phyloP scores from a whole-genome alignment of 2,113 vertebrate species.

The Tupaia chinensis region DNA sequence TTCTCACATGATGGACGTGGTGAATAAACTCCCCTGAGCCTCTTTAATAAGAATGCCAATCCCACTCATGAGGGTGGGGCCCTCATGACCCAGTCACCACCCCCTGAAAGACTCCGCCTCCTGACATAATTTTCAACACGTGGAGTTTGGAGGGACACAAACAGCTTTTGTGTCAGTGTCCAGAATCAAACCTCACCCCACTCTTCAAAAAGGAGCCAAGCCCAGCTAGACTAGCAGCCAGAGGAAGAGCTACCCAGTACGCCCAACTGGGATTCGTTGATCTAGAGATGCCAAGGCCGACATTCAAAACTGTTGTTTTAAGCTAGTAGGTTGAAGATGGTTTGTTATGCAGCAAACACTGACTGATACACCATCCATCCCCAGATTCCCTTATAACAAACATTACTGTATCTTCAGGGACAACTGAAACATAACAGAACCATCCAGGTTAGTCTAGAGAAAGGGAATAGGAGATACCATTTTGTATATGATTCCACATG shows the following conservation, averaged over 20 bases:
- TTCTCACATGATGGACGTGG: neutral
- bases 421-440: neutral
- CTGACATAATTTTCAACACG: neutral
- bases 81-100: neutral
- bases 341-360: neutral
- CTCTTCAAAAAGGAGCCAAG: neutral
- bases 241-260: neutral
- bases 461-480: neutral
- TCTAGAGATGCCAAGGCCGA: neutral
- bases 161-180: neutral
- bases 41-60: too few relatives aligned
- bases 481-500: neutral
- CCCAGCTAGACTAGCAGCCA: neutral
- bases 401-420: neutral
- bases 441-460: neutral
- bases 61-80: too few relatives aligned
- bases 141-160: neutral
- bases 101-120: neutral
- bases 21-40: neutral
- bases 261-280: neutral
- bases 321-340: neutral
- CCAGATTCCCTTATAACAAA: slow-evolving; percentile 1
- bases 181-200: neutral
- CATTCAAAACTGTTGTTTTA: neutral
- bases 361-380: neutral